Conservation (phyloP, 2,113 vertebrate species). For the Connochaetes taurinus region DNA sequence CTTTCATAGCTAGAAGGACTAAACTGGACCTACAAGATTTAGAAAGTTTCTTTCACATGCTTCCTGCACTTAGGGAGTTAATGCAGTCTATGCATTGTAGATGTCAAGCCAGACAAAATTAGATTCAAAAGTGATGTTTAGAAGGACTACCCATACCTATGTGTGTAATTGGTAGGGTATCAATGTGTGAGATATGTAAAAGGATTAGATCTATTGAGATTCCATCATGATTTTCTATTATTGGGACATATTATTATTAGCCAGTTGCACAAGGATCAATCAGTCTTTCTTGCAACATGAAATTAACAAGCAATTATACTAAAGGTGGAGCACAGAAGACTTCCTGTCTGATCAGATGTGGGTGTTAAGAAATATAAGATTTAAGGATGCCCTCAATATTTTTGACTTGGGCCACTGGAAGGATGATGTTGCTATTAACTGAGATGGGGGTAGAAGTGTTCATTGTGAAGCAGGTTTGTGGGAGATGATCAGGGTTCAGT, state of each 20-base stretch:
- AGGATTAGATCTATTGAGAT: neutral
- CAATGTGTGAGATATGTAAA: neutral
- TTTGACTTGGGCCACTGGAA: neutral
- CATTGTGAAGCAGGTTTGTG: neutral
- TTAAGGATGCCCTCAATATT: neutral
- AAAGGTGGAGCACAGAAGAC: neutral
- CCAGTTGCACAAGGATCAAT: neutral
- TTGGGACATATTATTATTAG: neutral
- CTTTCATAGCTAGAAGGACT: neutral
- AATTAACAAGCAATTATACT: slow-evolving; percentile 40
- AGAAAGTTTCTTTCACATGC: neutral
- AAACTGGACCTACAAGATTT: neutral
- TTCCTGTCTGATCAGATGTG: slow-evolving; percentile 2
- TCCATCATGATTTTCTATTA: neutral
- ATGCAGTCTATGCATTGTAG: neutral
- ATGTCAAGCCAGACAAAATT: neutral
- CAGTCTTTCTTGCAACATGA: slow-evolving; percentile 5
- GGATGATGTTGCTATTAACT: neutral
- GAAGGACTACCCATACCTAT: neutral
- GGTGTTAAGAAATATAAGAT: neutral
- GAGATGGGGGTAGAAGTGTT: neutral
- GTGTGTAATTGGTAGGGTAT: neutral
- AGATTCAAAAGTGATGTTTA: slow-evolving; percentile 21
- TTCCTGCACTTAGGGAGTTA: neutral
- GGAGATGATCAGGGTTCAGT: neutral